Percentiles rank a stretch among this genome's conserved stretches.
phyloP scores from a whole-genome alignment of 1,140 invertebrate genomes.

The Anoplophora glabripennis region DNA sequence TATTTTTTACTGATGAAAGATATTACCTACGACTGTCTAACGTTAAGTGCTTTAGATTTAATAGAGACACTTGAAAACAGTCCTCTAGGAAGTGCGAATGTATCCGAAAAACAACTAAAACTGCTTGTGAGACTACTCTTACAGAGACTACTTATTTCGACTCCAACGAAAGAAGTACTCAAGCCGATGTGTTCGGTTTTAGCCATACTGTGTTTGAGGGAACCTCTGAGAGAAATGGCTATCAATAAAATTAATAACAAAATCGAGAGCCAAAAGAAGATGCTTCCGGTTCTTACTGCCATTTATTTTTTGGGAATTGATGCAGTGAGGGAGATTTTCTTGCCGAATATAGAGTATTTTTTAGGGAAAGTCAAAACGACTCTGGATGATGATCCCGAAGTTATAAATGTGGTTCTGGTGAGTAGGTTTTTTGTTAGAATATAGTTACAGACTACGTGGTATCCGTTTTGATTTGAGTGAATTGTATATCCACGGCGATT shows the following conservation, averaged over 20 bases:
- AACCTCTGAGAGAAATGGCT: slow-evolving; percentile 34
- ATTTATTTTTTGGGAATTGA: slow-evolving; percentile 39
- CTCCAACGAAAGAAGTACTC: slow-evolving; percentile 29
- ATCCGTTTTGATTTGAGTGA: no score
- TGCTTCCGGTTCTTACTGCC: slow-evolving; percentile 29
- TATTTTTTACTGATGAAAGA: slow-evolving; percentile 44
- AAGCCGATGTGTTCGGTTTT: slow-evolving; percentile 41
- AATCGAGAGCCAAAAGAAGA: slow-evolving; percentile 26
- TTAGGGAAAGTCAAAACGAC: slow-evolving; percentile 9
- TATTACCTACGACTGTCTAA: slow-evolving; percentile 40
- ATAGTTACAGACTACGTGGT: not conserved
- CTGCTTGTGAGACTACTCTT: slow-evolving; percentile 39
- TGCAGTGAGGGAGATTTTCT: slow-evolving; percentile 32
- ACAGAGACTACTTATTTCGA: slow-evolving; percentile 35
- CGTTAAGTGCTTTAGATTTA: slow-evolving; percentile 37
- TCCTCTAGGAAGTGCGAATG: slow-evolving; percentile 30
- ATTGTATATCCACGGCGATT: no score
- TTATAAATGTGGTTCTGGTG: slow-evolving; percentile 35
- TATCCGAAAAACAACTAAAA: slow-evolving; percentile 39
- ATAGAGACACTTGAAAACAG: slow-evolving; percentile 41
- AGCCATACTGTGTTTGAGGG: slow-evolving; percentile 37
- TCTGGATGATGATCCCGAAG: slow-evolving; percentile 17
- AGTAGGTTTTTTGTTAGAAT: slow-evolving; percentile 3
- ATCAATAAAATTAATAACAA: slow-evolving; percentile 38
- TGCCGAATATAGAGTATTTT: slow-evolving; percentile 33